Conservation (phyloP, 2,113 vertebrate species). For the Podilymbus podiceps region DNA sequence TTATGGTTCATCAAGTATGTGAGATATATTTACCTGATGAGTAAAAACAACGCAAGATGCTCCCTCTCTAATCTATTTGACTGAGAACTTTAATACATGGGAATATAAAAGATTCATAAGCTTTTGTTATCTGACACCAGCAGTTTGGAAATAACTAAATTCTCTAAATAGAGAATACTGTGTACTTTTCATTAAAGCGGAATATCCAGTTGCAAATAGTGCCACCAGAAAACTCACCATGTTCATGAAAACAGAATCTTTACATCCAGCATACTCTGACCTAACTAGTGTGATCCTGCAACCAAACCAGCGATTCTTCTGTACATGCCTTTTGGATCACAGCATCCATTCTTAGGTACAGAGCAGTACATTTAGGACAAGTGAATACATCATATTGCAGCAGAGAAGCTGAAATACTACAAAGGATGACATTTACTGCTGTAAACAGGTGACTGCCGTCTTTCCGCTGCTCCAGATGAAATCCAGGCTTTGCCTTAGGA, state of each 20-base stretch:
- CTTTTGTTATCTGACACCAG: slow-evolving; percentile 17
- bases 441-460: neutral
- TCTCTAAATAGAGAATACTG: slow-evolving; percentile 6
- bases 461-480: neutral
- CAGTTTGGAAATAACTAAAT: slow-evolving; percentile 24
- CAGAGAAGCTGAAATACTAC: neutral
- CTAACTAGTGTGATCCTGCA: neutral
- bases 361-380: neutral
- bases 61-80: neutral
- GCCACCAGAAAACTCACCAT: neutral
- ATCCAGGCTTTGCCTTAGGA: neutral
- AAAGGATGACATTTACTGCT: neutral
- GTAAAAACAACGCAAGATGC: neutral
- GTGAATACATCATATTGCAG: neutral
- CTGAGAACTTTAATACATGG: neutral
- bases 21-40: neutral
- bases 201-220: neutral
- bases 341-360: neutral
- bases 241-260: neutral
- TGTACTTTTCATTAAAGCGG: neutral
- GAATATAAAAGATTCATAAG: slow-evolving; percentile 48
- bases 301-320: neutral
- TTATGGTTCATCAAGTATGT: neutral
- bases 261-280: neutral
- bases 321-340: neutral